Percentiles rank a stretch among this genome's conserved stretches.
These are phyloP conservation scores for Hydropsyche tenuis DNA, from an alignment of 1,140 invertebrate species.

Conservation along the genomic window DNA sequence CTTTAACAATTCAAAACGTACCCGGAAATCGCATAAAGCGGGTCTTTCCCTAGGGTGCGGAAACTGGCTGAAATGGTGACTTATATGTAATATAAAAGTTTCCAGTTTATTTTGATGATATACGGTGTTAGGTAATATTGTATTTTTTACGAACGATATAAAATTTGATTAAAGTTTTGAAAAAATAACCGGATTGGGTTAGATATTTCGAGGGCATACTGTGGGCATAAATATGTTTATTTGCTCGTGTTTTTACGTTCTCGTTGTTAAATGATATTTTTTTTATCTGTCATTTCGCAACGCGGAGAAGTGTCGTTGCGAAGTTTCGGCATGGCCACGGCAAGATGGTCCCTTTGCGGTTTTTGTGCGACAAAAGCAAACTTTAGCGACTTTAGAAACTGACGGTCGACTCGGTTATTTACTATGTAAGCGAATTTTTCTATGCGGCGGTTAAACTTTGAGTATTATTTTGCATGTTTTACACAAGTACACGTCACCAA, in stretches of 20 bases:
- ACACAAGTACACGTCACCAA: no score
- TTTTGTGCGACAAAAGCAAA: neutral
- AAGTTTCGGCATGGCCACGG: neutral
- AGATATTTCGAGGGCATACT: no score
- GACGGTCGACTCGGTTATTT: neutral
- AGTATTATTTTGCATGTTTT: neutral
- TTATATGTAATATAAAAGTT: no score
- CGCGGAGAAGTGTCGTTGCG: no score
- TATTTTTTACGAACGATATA: no score
- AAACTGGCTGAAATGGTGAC: no score
- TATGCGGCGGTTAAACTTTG: neutral
- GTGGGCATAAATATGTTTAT: neutral
- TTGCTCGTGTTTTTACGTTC: neutral
- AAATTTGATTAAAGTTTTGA: no score
- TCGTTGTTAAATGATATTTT: neutral
- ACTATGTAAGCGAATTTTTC: conserved; percentile 6
- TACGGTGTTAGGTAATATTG: no score
- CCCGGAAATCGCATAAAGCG: neutral
- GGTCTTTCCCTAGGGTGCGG: neutral
- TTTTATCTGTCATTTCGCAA: neutral
- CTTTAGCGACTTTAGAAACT: neutral
- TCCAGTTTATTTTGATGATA: no score
- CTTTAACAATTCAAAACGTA: conserved; percentile 15
- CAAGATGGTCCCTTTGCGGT: conserved; percentile 26
- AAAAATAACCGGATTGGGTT: no score